A percentile compares a stretch with the other conserved stretches of the same genome.
Conservation (phyloP, 1,140 invertebrate species). For the Phocides pigmalion region DNA sequence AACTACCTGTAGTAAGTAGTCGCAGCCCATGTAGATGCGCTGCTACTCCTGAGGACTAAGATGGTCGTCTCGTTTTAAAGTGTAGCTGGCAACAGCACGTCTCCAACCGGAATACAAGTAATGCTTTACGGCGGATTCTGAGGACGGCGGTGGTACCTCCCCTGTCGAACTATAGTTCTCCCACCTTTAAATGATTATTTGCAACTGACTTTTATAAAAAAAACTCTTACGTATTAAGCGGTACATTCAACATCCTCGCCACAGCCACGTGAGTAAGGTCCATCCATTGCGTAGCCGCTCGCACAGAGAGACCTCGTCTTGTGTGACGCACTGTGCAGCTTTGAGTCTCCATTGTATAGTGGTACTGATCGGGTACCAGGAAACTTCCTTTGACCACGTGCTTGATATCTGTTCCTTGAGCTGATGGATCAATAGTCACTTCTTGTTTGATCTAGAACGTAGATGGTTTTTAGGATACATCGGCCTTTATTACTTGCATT, state of each 20-base stretch:
- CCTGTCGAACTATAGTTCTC: too few relatives aligned
- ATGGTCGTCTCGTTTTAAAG: too few relatives aligned
- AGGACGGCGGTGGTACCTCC: too few relatives aligned
- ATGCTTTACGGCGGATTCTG: too few relatives aligned
- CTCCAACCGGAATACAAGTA: too few relatives aligned
- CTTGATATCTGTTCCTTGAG: constrained; percentile 63
- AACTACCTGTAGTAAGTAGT: too few relatives aligned
- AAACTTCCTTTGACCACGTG: constrained; percentile 84
- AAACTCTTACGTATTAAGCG: constrained; percentile 60
- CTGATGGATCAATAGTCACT: constrained; percentile 43
- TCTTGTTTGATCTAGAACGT: constrained; percentile 55
- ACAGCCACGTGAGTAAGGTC: constrained; percentile 86
- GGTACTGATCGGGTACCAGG: constrained; percentile 83
- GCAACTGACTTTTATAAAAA: too few relatives aligned
- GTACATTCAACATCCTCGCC: constrained; percentile 82
- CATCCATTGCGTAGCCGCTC: constrained; percentile 87
- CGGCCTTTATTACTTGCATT: too few relatives aligned
- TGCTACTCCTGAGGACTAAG: too few relatives aligned
- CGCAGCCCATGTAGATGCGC: too few relatives aligned
- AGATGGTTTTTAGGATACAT: not conserved
- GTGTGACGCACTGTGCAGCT: constrained; percentile 84
- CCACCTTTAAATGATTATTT: too few relatives aligned
- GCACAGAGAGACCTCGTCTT: constrained; percentile 86
- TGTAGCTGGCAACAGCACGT: too few relatives aligned
- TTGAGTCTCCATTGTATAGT: constrained; percentile 89